Percentiles rank a stretch among this genome's conserved stretches.
Conservation (phyloP, 2,113 vertebrate species). For the Paracanthobrama guichenoti region DNA sequence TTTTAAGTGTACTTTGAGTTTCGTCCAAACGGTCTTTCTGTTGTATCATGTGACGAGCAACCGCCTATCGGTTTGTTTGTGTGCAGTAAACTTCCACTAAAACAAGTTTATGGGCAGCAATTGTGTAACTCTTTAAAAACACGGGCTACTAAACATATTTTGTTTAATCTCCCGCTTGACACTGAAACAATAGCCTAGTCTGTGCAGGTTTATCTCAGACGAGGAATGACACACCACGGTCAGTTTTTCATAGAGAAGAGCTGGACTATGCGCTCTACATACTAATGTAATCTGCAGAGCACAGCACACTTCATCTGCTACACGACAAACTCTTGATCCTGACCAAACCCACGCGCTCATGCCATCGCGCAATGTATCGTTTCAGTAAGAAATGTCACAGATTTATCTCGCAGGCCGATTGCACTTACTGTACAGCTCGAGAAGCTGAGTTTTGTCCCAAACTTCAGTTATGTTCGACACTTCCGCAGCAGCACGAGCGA, state of each 20-base stretch:
- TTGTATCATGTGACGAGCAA: conserved; percentile 44
- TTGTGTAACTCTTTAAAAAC: conserved; percentile 1
- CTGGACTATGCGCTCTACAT: background rate
- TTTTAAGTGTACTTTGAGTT: background rate
- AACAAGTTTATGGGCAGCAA: too few relatives aligned
- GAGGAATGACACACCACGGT: background rate
- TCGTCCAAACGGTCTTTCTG: background rate
- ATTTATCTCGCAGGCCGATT: conserved; percentile 3
- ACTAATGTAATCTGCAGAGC: conserved; percentile 35
- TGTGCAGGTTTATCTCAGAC: background rate
- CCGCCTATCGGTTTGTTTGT: conserved; percentile 30
- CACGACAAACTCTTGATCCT: background rate
- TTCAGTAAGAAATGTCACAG: background rate
- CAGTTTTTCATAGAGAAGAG: background rate
- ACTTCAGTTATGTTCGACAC: conserved; percentile 53
- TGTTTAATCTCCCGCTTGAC: background rate
- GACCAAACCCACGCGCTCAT: background rate
- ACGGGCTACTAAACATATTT: background rate
- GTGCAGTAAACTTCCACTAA: background rate
- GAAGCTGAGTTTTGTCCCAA: conserved; percentile 64
- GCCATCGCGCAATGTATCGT: background rate
- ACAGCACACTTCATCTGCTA: conserved; percentile 12
- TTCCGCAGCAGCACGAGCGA: conserved; percentile 60
- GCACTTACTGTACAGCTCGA: conserved; percentile 76
- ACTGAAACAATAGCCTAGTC: background rate